Base-by-base conservation (phyloP, 1,140 invertebrate species). In the Cataglyphis hispanica region DNA sequence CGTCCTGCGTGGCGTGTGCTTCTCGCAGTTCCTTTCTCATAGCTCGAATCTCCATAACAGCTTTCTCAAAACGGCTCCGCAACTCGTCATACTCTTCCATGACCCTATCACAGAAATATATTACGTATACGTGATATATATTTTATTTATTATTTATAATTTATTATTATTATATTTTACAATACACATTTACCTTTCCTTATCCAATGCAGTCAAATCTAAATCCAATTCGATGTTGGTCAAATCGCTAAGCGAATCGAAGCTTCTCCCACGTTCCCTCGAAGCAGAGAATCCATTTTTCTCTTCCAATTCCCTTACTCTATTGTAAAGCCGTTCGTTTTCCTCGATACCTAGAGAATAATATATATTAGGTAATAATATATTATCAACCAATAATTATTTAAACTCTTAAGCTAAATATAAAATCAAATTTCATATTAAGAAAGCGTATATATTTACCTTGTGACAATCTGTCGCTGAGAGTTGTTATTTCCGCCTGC, bases 21-120 rank as follows among this genome's bases (percentile, higher is more conserved):
- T 98, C 97, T n/a, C 97, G 96, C 0, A 98, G 94, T 91, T 98
- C 97, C 25, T 97, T 96, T 87, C 98, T 98, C 96, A 98, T 97
- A 4, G 97, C 96, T 86, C 97, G 95, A 22, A 98, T 98, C 95
- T 98, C 98, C 80, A 97, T 95, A 0, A 98, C 96, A 0, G 98
- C 98, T 93, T 97, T 98, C 92, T 98, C 97, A 92, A 98, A 98
- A 69, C 98, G 96, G 46, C 95, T 95, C 63, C 97, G 96, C 74
- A 98, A 93, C 87, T 98, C 97, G 13, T 97, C 95, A 91, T 97
- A 98, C 92, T 98, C 97, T 92, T 98, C 97, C 84, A 97, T 97
- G 19, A 98, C 94, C 86, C 96, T 97, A 86, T 50, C 90, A 91
- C 60, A 40, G 46, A n/a, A 80, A 64, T n/a, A 22, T 13, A 1